Evolutionary conservation across 2,797 vertebrate genomes (phyloP).

Genomic region (Pangasius larnaudii): DNA sequence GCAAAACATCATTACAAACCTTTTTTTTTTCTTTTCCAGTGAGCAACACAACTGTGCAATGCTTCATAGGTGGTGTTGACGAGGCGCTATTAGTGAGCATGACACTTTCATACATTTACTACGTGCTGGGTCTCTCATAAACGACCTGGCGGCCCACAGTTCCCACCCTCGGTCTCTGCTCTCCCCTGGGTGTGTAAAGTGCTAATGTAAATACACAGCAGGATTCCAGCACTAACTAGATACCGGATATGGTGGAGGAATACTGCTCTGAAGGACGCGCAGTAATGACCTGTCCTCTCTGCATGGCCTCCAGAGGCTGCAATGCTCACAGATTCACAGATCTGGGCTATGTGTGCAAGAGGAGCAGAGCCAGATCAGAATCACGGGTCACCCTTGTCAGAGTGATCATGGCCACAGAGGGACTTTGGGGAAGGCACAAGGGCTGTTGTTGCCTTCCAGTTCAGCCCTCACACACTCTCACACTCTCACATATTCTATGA

Average conservation of each 20-base stretch:
- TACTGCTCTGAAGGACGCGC: conserved; percentile 70
- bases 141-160: conserved; percentile 36
- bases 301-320: conserved; percentile 65
- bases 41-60: conserved; percentile 49
- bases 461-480: conserved; percentile 6
- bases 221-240: conserved; percentile 55
- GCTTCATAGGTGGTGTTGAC: conserved; percentile 49
- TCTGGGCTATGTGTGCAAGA: conserved; percentile 65
- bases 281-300: conserved; percentile 75
- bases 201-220: conserved; percentile 67
- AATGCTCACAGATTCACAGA: conserved; percentile 70
- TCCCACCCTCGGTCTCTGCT: conserved; percentile 28
- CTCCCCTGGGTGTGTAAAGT: conserved; percentile 56
- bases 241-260: conserved; percentile 52
- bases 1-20: conserved; percentile 45
- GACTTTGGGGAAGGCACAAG: conserved; percentile 53
- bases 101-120: conserved; percentile 66
- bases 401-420: conserved; percentile 51
- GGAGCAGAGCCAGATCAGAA: conserved; percentile 59
- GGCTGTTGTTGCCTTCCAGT: conserved; percentile 9
- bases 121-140: conserved; percentile 52
- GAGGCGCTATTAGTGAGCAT: conserved; percentile 66
- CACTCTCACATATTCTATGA: conserved; percentile 59
- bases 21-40: conserved; percentile 20
- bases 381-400: conserved; percentile 71